phyloP scores from a whole-genome alignment of 2,888 invertebrate species.

The Lordiphosa andalusiaca region DNA sequence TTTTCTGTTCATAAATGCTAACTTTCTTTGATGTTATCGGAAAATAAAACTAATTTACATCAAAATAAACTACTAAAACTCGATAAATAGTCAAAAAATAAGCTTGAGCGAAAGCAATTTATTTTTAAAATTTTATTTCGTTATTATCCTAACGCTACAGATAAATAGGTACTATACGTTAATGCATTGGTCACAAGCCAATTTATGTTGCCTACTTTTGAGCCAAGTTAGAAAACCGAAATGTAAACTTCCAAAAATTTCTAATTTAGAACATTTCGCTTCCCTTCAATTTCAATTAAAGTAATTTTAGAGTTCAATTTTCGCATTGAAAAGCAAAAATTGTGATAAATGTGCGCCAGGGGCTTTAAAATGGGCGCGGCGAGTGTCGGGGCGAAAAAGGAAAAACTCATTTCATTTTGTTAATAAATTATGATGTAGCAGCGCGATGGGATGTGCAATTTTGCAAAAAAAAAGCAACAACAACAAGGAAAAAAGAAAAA shows the following conservation, averaged over 20 bases:
- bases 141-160: no score
- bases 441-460: constrained; percentile 59
- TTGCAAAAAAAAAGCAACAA: constrained; percentile 49
- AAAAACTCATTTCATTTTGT: constrained; percentile 66
- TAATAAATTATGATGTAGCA: constrained; percentile 75
- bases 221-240: neutral
- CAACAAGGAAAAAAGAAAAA: no score
- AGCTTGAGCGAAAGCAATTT: no score
- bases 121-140: no score
- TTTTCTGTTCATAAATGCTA: no score
- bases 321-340: constrained; percentile 57
- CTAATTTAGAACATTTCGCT: neutral
- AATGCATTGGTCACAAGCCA: no score
- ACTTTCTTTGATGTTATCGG: no score
- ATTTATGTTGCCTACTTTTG: no score
- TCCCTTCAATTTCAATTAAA: constrained; percentile 22
- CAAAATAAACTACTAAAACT: no score
- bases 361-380: constrained; percentile 49
- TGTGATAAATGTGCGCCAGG: constrained; percentile 59
- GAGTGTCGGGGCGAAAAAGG: constrained; percentile 23
- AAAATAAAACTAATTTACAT: no score
- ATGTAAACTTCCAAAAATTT: neutral
- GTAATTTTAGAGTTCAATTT: constrained; percentile 27
- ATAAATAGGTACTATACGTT: no score
- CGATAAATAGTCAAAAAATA: no score